phyloP scores from a whole-genome alignment of 2,888 invertebrate genomes.

The Phortica okadai region DNA sequence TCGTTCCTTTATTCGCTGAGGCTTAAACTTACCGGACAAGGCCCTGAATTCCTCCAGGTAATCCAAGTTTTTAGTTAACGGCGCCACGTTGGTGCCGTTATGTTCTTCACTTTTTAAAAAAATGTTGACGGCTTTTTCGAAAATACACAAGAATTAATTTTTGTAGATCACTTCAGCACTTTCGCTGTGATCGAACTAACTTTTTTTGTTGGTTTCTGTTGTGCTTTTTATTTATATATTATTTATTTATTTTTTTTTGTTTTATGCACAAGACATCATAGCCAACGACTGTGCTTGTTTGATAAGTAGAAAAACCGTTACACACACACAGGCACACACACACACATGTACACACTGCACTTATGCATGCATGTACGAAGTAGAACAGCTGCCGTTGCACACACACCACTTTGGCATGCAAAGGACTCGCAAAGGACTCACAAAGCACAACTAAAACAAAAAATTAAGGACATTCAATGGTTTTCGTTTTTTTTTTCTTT shows the following conservation, averaged over 20 bases:
- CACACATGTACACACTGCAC: slow-evolving; percentile 13
- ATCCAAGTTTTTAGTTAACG: slow-evolving; percentile 73
- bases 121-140: slow-evolving; percentile 57
- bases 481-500: not conserved
- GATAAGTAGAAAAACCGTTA: not conserved
- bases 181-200: not conserved
- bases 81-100: slow-evolving; percentile 73
- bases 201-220: too few relatives aligned
- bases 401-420: slow-evolving; percentile 3
- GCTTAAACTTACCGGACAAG: slow-evolving; percentile 65
- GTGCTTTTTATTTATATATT: too few relatives aligned
- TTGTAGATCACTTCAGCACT: not conserved
- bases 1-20: not conserved
- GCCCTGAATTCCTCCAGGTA: slow-evolving; percentile 73
- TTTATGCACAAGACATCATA: not conserved
- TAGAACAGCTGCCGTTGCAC: slow-evolving; percentile 23
- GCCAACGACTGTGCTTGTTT: not conserved
- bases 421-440: slow-evolving; percentile 8
- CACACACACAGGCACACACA: not conserved
- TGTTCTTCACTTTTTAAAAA: slow-evolving; percentile 60
- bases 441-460: slow-evolving; percentile 2
- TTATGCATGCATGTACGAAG: slow-evolving; percentile 23
- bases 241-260: not conserved
- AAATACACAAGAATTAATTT: slow-evolving; percentile 5
- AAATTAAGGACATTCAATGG: not conserved